Percentiles rank a stretch among this genome's conserved stretches.
phyloP scores from a whole-genome alignment of 2,888 invertebrate genomes.

The Notodromas monacha region DNA sequence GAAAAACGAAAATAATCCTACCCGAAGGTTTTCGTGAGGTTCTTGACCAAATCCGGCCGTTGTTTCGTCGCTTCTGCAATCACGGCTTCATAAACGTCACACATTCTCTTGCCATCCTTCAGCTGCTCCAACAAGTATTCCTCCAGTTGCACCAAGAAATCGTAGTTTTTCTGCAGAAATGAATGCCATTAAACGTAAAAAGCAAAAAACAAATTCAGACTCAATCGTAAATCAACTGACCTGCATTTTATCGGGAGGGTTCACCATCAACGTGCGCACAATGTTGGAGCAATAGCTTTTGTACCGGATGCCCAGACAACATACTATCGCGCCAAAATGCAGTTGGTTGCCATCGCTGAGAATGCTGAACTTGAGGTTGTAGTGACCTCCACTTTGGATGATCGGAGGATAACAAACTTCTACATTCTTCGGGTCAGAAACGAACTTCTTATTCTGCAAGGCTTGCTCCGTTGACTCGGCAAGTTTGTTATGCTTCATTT shows the following conservation, averaged over 20 bases:
- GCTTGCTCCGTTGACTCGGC: slow-evolving; percentile 80
- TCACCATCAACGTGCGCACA: slow-evolving; percentile 74
- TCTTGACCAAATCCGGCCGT: slow-evolving; percentile 48
- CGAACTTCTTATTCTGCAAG: slow-evolving; percentile 77
- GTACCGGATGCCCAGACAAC: slow-evolving; percentile 71
- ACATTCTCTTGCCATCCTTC: slow-evolving; percentile 43
- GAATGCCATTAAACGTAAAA: slow-evolving; percentile 16
- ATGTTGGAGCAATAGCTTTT: slow-evolving; percentile 95
- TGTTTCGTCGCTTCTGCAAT: slow-evolving; percentile 49
- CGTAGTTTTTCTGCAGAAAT: slow-evolving; percentile 75
- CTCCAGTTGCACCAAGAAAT: slow-evolving; percentile 54
- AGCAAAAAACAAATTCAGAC: no score
- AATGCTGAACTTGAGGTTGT: slow-evolving; percentile 82
- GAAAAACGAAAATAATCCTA: slow-evolving; percentile 12
- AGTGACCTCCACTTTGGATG: slow-evolving; percentile 92
- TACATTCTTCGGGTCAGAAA: slow-evolving; percentile 51
- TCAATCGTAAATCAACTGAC: slow-evolving; percentile 22
- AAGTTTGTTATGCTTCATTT: slow-evolving; percentile 77
- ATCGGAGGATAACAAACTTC: slow-evolving; percentile 97
- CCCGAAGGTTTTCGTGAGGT: slow-evolving; percentile 76
- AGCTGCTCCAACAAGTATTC: slow-evolving; percentile 61
- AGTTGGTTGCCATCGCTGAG: slow-evolving; percentile 65
- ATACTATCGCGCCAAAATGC: slow-evolving; percentile 83
- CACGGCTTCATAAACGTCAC: slow-evolving; percentile 54
- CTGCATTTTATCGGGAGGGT: slow-evolving; percentile 38